Percentiles rank a stretch among this genome's conserved stretches.
Evolutionary conservation across 2,888 invertebrate species (phyloP).

Genomic region (Melitaea athalia): DNA sequence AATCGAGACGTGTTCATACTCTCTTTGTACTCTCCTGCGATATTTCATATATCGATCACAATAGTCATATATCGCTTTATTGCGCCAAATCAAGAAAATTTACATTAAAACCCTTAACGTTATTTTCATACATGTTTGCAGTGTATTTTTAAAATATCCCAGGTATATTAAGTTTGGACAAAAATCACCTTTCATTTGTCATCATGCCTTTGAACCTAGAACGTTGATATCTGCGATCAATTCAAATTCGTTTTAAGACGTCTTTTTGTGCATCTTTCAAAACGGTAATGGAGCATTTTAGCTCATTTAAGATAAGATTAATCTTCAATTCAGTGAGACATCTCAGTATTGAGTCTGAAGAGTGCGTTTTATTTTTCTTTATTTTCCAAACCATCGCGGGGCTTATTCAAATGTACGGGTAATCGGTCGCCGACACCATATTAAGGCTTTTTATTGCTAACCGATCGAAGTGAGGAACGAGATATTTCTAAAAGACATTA

Average conservation of each 20-base stretch:
- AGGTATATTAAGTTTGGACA: background rate
- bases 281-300: slow-evolving; percentile 35
- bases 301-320: slow-evolving; percentile 38
- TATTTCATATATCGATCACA: slow-evolving; percentile 55
- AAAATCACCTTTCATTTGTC: background rate
- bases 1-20: slow-evolving; percentile 59
- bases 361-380: slow-evolving; percentile 37
- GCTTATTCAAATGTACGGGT: slow-evolving; percentile 62
- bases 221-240: slow-evolving; percentile 15
- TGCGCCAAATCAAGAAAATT: slow-evolving; percentile 38
- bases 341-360: slow-evolving; percentile 29
- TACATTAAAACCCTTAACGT: slow-evolving; percentile 7
- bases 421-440: slow-evolving; percentile 36
- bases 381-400: slow-evolving; percentile 46
- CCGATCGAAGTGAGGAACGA: slow-evolving; percentile 24
- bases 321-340: slow-evolving; percentile 35
- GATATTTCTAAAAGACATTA: slow-evolving; percentile 30
- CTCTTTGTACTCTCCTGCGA: slow-evolving; percentile 56
- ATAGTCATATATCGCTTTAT: slow-evolving; percentile 51
- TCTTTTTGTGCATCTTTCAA: slow-evolving; percentile 32
- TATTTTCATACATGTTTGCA: background rate
- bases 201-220: slow-evolving; percentile 8
- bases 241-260: slow-evolving; percentile 23
- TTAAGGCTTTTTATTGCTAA: slow-evolving; percentile 31
- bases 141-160: background rate